phyloP scores from a whole-genome alignment of 1,140 invertebrate genomes.

The Tetramorium alpestre region DNA sequence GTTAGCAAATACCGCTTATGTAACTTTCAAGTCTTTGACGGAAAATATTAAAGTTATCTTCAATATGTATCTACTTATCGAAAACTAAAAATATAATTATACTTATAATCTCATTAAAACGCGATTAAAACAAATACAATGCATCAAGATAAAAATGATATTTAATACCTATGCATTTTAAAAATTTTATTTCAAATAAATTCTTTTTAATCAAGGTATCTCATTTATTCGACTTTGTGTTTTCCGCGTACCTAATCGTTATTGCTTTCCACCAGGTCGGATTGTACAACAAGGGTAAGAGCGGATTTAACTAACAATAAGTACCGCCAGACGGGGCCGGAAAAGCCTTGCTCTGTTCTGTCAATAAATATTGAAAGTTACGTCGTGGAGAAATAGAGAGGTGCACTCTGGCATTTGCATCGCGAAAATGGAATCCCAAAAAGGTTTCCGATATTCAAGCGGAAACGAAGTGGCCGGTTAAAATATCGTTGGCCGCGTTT shows the following conservation, averaged over 20 bases:
- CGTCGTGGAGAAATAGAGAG: neutral
- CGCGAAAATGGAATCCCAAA: neutral
- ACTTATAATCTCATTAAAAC: neutral
- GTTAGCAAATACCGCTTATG: neutral
- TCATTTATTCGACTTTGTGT: neutral
- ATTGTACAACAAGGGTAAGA: neutral
- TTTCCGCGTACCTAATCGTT: neutral
- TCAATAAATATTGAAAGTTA: slow-evolving; percentile 17
- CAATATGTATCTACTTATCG: neutral
- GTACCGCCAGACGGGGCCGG: neutral
- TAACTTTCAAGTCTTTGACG: neutral
- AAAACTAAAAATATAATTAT: neutral
- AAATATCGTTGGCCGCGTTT: neutral
- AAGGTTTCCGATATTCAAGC: neutral
- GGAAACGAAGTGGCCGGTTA: neutral
- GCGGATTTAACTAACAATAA: neutral
- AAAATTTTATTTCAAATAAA: neutral
- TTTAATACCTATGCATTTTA: neutral
- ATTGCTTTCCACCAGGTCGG: neutral
- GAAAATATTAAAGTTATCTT: neutral
- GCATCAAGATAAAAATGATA: neutral
- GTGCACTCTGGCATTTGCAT: neutral
- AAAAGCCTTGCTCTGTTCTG: neutral
- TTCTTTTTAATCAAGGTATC: neutral
- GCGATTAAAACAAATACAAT: neutral